Evolutionary conservation across 2,113 vertebrate genomes (phyloP).

Genomic region (Corythaixoides concolor): DNA sequence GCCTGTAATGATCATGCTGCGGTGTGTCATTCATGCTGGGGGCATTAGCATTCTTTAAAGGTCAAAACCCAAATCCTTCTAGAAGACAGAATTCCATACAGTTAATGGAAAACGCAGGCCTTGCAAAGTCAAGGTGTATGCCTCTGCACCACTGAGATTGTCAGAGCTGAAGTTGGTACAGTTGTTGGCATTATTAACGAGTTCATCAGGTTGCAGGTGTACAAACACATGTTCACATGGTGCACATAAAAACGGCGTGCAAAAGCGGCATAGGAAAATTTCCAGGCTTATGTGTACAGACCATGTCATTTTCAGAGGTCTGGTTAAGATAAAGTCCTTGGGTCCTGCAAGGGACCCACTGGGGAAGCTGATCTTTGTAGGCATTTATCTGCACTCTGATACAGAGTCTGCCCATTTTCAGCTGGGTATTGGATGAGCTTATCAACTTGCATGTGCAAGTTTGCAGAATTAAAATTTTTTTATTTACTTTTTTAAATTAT

Average conservation of each 20-base stretch:
- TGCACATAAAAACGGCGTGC: background rate
- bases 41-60: conserved; percentile 88
- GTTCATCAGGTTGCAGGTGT: background rate
- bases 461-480: background rate
- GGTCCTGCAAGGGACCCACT: background rate
- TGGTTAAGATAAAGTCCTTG: background rate
- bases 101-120: background rate
- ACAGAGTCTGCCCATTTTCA: background rate
- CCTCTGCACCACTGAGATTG: background rate
- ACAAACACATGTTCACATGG: rapidly evolving
- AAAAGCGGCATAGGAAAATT: background rate
- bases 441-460: background rate
- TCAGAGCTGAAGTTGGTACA: background rate
- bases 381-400: background rate
- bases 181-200: background rate
- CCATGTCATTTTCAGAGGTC: background rate
- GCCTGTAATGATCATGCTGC: conserved; percentile 78
- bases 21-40: conserved; percentile 77
- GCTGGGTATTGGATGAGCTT: background rate
- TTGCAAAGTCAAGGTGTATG: background rate
- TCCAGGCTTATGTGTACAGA: background rate
- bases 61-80: conserved; percentile 75
- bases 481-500: background rate
- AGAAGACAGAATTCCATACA: conserved; percentile 41
- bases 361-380: background rate